Evolutionary conservation across 2,888 invertebrate genomes (phyloP), one percentile per base, ranked within the genome.

Genomic region (Agriopis leucophaearia): DNA sequence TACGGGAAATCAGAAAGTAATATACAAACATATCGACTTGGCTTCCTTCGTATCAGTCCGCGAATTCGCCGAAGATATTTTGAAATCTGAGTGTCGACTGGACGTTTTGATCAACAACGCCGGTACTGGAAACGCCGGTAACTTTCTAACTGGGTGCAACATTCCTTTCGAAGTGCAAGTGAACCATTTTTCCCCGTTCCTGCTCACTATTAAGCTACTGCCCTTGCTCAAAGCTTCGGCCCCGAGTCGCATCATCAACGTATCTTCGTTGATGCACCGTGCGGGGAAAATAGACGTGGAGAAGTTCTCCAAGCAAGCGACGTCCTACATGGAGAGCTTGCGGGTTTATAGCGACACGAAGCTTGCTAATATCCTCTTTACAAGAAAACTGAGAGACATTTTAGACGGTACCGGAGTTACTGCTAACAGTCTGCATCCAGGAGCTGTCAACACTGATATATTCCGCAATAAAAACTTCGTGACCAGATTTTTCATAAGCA

Each of bases 171-270:
- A 97, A 16, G 97, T 97, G 95, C 98, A 97, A 35, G 97, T 98
- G 1, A 99, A 99, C 86, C 96, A 98, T 82, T 97, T 97, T 85
- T 98, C 98, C 0, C 98, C 98, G 15, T 99, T 98, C 85, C 92
- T 99, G 48, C 94, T 99, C 16, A 98, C 98, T 0, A 97, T 97
- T 84, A 94, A 98, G 15, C 92, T 99, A 10, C 95, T 97, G 70
- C 97, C 97, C 84, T 84, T 97, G 38, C 79, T 97, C 69, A 97
- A 96, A 85, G 93, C 94, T 68, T 96, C 96, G 1, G 93, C 94
- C 0, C 96, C 96, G 0, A 95, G 96, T 58, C 95, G 97, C 38
- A 95, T 97, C 0, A 95, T 97, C 0, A 95, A 97, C 15, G 97
- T 97, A 0, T 96, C 97, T 0, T 97, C 97, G 0, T 93, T 95